phyloP scores from a whole-genome alignment of 2,888 invertebrate genomes.

The Drosophila nigritarsus region DNA sequence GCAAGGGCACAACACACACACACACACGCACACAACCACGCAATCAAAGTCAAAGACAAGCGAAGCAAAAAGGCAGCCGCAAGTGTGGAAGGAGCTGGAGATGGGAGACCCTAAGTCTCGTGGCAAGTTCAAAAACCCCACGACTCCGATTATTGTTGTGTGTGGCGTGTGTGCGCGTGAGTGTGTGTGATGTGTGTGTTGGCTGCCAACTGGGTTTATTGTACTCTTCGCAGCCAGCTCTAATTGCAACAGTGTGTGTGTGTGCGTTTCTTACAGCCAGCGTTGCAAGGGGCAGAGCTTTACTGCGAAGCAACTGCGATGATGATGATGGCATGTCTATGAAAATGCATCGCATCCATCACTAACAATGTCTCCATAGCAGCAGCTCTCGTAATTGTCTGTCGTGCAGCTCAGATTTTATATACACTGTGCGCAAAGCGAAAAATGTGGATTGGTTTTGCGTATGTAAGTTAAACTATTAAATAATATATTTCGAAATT shows the following conservation, averaged over 20 bases:
- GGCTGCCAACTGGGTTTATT: conserved; percentile 74
- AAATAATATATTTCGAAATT: background rate
- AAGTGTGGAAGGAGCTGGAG: conserved; percentile 5
- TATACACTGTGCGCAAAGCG: background rate
- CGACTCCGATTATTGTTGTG: conserved; percentile 33
- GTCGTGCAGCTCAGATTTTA: conserved; percentile 58
- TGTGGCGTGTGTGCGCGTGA: conserved; percentile 26
- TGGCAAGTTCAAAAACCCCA: conserved; percentile 76
- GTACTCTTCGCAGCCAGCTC: conserved; percentile 68
- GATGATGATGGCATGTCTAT: conserved; percentile 70
- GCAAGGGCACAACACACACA: conserved; percentile 5
- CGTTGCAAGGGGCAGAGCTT: conserved; percentile 25
- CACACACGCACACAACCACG: conserved; percentile 20
- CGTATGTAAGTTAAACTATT: background rate
- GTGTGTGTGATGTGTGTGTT: conserved; percentile 2
- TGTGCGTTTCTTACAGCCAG: conserved; percentile 36
- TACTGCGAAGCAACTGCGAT: conserved; percentile 8
- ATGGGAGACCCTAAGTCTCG: conserved; percentile 48
- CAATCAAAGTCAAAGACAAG: conserved; percentile 55
- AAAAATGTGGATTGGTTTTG: background rate
- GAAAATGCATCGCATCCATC: conserved; percentile 74
- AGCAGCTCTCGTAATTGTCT: conserved; percentile 68
- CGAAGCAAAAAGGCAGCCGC: conserved; percentile 32
- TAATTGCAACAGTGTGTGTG: conserved; percentile 55
- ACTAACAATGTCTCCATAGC: conserved; percentile 71